Conservation (phyloP, 1,140 invertebrate genomes). For the Cardiocondyla obscurior region DNA sequence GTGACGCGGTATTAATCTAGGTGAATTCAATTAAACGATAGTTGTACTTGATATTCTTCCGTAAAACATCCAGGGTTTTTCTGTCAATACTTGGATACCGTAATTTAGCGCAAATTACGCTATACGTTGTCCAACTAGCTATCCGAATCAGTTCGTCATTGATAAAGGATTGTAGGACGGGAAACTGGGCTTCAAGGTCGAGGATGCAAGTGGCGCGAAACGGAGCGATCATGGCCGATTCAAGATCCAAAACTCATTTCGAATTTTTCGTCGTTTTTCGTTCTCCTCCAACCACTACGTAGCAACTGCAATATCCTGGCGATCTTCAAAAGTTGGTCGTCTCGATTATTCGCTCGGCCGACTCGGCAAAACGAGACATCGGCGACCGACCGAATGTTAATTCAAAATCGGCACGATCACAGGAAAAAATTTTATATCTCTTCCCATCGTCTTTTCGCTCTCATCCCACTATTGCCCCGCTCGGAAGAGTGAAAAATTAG, state of each 20-base stretch:
- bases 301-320: background rate
- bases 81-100: background rate
- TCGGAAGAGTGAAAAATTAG: background rate
- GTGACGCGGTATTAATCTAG: background rate
- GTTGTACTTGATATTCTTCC: background rate
- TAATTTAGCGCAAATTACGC: background rate
- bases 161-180: background rate
- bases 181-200: background rate
- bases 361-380: background rate
- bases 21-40: background rate
- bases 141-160: background rate
- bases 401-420: background rate
- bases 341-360: background rate
- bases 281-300: too few species aligned
- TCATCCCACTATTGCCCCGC: background rate
- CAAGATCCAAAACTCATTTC: slow-evolving; percentile 2
- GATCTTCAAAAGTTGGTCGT: background rate
- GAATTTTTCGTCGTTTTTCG: background rate
- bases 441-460: background rate
- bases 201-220: background rate
- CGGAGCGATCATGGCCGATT: background rate
- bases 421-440: too few species aligned
- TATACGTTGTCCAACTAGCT: background rate
- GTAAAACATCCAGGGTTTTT: background rate
- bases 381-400: background rate